Conservation (phyloP, 2,113 vertebrate species). For the Pelecanus crispus region DNA sequence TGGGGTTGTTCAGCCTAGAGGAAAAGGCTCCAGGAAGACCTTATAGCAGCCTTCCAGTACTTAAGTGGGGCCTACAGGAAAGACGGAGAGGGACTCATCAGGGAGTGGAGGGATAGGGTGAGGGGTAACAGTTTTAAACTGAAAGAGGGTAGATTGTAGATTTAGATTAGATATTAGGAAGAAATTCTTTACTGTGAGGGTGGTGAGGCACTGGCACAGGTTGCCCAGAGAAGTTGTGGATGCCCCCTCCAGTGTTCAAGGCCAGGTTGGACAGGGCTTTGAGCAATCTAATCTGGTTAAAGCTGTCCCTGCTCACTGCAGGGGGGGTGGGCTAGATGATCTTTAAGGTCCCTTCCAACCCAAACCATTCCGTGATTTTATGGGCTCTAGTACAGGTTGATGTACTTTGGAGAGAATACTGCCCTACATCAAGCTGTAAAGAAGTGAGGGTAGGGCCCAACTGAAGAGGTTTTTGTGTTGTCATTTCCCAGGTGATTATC, state of each 20-base stretch:
- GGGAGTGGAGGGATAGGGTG: fast-evolving
- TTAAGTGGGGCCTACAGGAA: background rate
- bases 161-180: background rate
- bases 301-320: background rate
- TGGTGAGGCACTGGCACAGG: fast-evolving
- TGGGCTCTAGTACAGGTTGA: background rate
- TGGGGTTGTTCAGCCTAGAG: background rate
- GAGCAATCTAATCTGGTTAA: background rate
- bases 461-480: background rate
- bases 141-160: fast-evolving
- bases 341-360: background rate
- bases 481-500: background rate
- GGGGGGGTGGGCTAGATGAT: no score
- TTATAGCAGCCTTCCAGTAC: fast-evolving
- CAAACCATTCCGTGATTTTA: fast-evolving
- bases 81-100: background rate
- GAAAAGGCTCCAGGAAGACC: background rate
- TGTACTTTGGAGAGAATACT: background rate
- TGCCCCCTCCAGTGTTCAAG: background rate
- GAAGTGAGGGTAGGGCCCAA: background rate
- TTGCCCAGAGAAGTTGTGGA: background rate
- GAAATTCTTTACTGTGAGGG: fast-evolving
- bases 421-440: fast-evolving
- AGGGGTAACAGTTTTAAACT: background rate
- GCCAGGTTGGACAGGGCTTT: background rate